Evolutionary conservation across 1,140 invertebrate genomes (phyloP), one percentile per base, ranked within the genome.

Genomic region (Acromyrmex echinatior): DNA sequence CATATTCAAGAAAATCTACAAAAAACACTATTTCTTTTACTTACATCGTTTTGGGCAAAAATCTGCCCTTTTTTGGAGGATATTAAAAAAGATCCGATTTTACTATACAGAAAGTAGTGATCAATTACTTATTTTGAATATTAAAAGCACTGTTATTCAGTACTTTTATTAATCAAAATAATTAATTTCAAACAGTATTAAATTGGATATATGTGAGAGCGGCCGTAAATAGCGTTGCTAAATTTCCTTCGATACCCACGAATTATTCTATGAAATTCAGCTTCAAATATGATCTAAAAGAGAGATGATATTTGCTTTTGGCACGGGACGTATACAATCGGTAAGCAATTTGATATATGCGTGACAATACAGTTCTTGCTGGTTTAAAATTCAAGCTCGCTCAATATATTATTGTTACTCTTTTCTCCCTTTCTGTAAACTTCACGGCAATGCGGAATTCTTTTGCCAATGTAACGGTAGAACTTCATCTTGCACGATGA

Each of bases 291-390:
- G 18, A 62, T 74, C 10, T n/a, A 62, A 14, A 81, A 45, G 65
- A 68, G n/a, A 58, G 16, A 39, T 45, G 39, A 62, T 86, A 16
- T 58, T 63, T 88, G 12, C 12, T 81, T 89, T 90, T 90, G 87
- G 82, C 88, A 90, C 87, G 28, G 35, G 28, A 74, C 49, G 65
- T 39, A 73, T 56, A 88, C 51, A 68, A 21, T 86, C 25, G 28
- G 79, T 21, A 70, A 79, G 12, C 3, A 18, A 60, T 21, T 90
- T 71, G 12, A 81, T 53, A 63, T 74, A 35, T 39, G n/a, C 2
- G 14, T 35, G 35, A 73, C 9, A 18, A 76, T 31, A 18, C 16
- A n/a, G 12, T 85, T 25, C 53, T 60, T 16, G 68, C n/a, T 39
- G 2, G 14, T 58, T 45, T 39, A 58, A 16, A 49, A 88, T 81